Evolutionary conservation across 2,888 invertebrate species (phyloP), one percentile per base, ranked within the genome.

Genomic region (Eustalomyia histrio): DNA sequence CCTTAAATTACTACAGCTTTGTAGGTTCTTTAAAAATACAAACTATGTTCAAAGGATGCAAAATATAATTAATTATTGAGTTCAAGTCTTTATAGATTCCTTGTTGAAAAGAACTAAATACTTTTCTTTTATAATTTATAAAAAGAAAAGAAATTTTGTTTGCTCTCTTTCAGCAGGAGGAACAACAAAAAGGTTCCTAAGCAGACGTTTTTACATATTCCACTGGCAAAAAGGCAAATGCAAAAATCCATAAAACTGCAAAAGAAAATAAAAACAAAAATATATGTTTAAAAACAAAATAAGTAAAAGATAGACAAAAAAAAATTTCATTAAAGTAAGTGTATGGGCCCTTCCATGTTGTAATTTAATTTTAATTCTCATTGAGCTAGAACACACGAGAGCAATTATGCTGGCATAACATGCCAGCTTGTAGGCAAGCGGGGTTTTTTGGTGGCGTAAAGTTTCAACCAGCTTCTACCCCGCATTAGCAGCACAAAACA

Each of bases 181-280:
- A 81, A 71, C 73, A 74, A 69, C 76, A 64, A 76, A n/a, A 76
- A 65, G 60, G 76, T 76, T 80, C 80, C 81, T 74, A 79, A 83
- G 65, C 80, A 83, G 81, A 69, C 84, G 84, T 81, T 85, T 86
- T 87, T 87, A 88, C 88, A 88, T 88, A 86, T 87, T 88, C 85
- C 85, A 83, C 83, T 73, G 53, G 58, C 76, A 58, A 64, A 80
- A 76, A 85, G 84, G 83, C 86, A 86, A 84, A 87, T 87, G 87
- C 87, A 87, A 87, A 88, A 88, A 88, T 87, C 87, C 86, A 88
- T 87, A 86, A 78, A 88, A 88, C 89, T 88, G 88, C 86, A 88
- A 88, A 84, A 85, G 86, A 85, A 83, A 83, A 83, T 64, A 75
- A 58, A 84, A 82, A 86, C 10, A 68, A 10, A 71, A 33, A 52